A percentile compares a stretch with the other conserved stretches of the same genome.
Evolutionary conservation across 1,140 invertebrate species (phyloP).

Genomic region (Stenopsyche tienmushanensis): DNA sequence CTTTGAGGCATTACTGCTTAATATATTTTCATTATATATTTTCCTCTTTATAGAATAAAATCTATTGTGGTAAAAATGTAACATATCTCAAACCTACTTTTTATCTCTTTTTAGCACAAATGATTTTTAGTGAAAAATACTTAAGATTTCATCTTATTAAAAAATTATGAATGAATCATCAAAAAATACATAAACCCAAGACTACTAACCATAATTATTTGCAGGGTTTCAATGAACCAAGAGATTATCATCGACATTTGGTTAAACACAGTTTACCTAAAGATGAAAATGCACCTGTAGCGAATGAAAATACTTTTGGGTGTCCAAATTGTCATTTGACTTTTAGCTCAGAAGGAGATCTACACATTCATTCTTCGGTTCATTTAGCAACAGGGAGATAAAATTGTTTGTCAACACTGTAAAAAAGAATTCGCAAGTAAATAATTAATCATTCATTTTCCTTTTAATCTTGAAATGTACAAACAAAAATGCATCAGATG

Average conservation of each 20-base stretch:
- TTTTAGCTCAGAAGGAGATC: constrained; percentile 36
- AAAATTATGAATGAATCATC: too few relatives aligned
- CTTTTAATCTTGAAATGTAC: neutral
- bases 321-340: constrained; percentile 38
- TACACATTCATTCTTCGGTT: constrained; percentile 39
- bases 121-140: too few relatives aligned
- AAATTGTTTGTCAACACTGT: constrained; percentile 36
- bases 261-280: constrained; percentile 25
- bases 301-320: neutral
- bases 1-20: too few relatives aligned
- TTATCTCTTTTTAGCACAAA: neutral
- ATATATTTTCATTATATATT: too few relatives aligned
- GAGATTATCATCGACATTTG: constrained; percentile 35
- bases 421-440: constrained; percentile 40
- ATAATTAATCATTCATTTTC: constrained; percentile 1
- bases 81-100: neutral
- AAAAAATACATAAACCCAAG: too few relatives aligned
- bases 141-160: too few relatives aligned
- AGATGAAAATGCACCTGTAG: neutral
- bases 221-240: constrained; percentile 38
- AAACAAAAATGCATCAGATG: neutral
- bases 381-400: constrained; percentile 30
- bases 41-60: too few relatives aligned
- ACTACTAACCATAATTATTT: too few relatives aligned
- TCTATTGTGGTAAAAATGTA: neutral